Evolutionary conservation across 2,797 vertebrate genomes (phyloP), one percentile per base, ranked within the genome.

Genomic region (Morus bassanus): DNA sequence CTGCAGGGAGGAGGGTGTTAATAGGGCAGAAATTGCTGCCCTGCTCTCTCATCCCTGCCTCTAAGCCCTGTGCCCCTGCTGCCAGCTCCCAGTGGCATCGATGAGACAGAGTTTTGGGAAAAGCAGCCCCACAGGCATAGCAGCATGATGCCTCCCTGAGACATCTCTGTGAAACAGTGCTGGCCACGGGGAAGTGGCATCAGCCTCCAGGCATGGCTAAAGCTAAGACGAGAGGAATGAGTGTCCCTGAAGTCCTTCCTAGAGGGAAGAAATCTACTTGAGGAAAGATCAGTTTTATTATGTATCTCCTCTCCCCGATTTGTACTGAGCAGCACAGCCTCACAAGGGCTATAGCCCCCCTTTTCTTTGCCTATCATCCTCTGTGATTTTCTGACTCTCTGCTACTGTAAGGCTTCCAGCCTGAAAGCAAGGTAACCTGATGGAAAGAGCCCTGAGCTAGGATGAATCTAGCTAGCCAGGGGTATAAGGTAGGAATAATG

Each of bases 1-100:
- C 57, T 67, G 37, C 12, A 5, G 68, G 46, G 59, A 93, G 67
- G 81, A 33, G 45, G n/a, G n/a, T 93, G 57, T 92, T 96, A 92
- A 91, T 79, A 65, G 86, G 86, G 82, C 76, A 95, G 86, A 95
- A 97, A 97, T 67, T 0, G 0, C 74, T 0, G 3, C 83, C 67
- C 5, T 0, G 33, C 24, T 92, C 63, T 72, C 35, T 93, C 33
- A 27, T 88, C 63, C 53, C 18, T 51, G 61, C 61, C 63, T 85
- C 18, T 1, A 3, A 94, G 85, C 41, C 56, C 65, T 8, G 30
- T 64, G 78, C 24, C 21, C 31, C 21, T 39, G 46, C n/a, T n/a
- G 11, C 9, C 60, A 87, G 65, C 25, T 78, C 57, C 69, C 77
- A 53, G 54, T 41, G 48, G 51, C 18, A 41, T 93, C 0, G 0